Base-by-base conservation (phyloP, 1,140 invertebrate species). In the Schlechtendalia chinensis region DNA sequence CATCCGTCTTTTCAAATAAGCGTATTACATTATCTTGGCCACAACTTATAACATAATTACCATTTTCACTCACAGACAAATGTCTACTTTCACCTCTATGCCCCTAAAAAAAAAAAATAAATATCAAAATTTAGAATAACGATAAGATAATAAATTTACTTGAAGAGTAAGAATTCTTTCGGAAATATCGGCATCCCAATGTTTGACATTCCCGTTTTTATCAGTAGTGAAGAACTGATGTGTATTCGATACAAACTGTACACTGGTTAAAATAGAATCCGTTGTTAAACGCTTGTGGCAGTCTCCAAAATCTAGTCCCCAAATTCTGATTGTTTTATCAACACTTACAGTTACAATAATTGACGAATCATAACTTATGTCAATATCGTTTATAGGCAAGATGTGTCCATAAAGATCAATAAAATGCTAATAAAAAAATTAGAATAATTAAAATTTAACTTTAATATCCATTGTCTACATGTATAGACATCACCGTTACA, bases 301-400 rank as follows among this genome's bases (percentile, higher is more conserved):
- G 86, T 99, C 97, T 24, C 98, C 98, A 87, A 98, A 99, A 86
- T 99, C 96, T 85, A 99, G 89, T 63, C 97, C 97, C 97, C 97
- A 99, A 82, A 99, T 93, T 88, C 98, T 98, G 6, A 99, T 90
- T 86, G 96, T 98, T 27, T 96, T 90, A 87, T 99, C 98, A 0
- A 93, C 93, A 22, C 96, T 98, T 29, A 97, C 97, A 0, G 97
- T 98, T 2, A 91, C 94, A 81, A 99, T 93, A 1, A 99, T 84
- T 2, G 90, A 90, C 1, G 92, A 95, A 87, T 99, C 97, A 83
- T 91, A 92, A 1, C 94, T 96, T 82, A 99, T 97, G 85, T 99
- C 97, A 88, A 99, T 89, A 84, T 93, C 94, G 0, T 95, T 87
- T 0, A 98, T 95, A 2, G 98, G 97, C 59, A 98, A 86, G 85